Evolutionary conservation across 2,113 vertebrate species (phyloP).

Genomic region (Psilopogon haemacephalus): DNA sequence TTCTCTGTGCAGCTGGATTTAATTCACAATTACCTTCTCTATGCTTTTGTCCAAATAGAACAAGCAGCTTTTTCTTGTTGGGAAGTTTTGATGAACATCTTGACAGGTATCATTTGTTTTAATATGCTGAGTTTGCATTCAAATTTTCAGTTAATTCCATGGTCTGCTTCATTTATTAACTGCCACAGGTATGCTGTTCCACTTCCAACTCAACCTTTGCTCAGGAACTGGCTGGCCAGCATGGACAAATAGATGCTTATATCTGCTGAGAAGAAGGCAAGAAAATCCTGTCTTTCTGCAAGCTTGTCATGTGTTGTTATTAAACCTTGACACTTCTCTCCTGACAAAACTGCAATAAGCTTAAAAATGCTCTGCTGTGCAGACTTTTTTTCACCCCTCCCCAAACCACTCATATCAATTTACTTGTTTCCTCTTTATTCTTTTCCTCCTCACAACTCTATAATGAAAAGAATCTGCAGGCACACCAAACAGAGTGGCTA

Average conservation of each 20-base stretch:
- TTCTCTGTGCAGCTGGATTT: neutral
- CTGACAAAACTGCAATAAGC: neutral
- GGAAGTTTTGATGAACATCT: neutral
- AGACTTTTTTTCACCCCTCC: neutral
- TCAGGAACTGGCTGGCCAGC: neutral
- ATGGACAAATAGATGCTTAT: neutral
- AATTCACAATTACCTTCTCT: neutral
- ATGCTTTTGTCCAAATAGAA: neutral
- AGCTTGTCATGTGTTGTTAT: neutral
- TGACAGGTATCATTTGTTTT: neutral
- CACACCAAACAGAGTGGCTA: rapidly evolving
- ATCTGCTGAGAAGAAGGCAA: neutral
- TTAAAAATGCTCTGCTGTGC: neutral
- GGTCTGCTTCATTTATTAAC: neutral
- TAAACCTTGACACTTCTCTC: neutral
- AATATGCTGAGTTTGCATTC: neutral
- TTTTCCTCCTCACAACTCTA: neutral
- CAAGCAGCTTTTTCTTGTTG: neutral
- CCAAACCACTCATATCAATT: neutral
- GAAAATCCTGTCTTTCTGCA: neutral
- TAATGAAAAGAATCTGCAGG: neutral
- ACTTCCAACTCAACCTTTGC: neutral
- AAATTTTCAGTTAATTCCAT: neutral
- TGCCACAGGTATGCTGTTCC: neutral
- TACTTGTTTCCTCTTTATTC: neutral